Evolutionary conservation across 2,797 vertebrate genomes (phyloP), one percentile per base, ranked within the genome.

Genomic region (Alosa sapidissima): DNA sequence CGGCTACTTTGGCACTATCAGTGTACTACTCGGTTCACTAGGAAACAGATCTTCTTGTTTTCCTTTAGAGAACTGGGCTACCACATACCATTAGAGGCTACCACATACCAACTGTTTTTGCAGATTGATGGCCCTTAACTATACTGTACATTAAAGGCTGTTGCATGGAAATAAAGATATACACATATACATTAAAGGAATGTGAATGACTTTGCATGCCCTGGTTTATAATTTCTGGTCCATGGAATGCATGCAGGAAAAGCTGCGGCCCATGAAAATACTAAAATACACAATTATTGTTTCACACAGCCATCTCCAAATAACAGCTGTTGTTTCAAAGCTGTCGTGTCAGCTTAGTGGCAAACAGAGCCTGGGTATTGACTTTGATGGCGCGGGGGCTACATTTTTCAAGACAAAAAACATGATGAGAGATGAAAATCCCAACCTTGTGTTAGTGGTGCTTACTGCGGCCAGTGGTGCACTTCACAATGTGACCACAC

Each of bases 401-500:
- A 36, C 65, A 41, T 33, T 75, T 47, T 28, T 21, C 41, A 6
- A 45, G 36, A 78, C 47, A 78, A 78, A 45, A 78, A 78, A 45
- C 58, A 62, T 62, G n/a, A 14, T 14, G 2, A 21, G 16, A 14
- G 6, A 45, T 4, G 19, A 47, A 2, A 78, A 7, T 78, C 72
- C 16, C 72, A 62, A 16, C 16, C 72, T 47, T 47, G 14, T 78
- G 41, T 78, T 7, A 41, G 41, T 47, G 36, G 36, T 19, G 72
- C 4, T 78, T 45, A 19, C 72, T 78, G 36, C 41, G 10, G 72
- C 41, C 36, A 47, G 41, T 19, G 41, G 36, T 47, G 2, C 19
- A 78, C 36, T 78, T 78, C 28, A 78, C 16, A 5, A 78, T 47
- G 36, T 78, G 72, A 78, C 72, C 72, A 47, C 72, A 78, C 72